phyloP scores from a whole-genome alignment of 2,797 vertebrate genomes.

The Adelosebastes latens region DNA sequence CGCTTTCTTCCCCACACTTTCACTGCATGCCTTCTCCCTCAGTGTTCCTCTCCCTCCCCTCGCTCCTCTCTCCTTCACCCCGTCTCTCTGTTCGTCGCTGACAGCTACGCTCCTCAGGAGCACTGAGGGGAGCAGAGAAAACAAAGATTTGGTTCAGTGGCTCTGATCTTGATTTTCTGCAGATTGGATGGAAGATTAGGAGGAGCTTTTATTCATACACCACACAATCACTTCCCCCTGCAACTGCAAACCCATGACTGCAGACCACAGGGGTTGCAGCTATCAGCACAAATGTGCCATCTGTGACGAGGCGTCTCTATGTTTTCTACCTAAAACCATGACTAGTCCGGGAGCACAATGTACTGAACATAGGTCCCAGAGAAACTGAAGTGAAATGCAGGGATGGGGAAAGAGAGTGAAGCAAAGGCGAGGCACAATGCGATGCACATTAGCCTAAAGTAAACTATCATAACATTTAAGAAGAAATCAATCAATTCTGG shows the following conservation, averaged over 20 bases:
- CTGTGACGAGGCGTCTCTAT: conserved; percentile 67
- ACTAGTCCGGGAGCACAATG: conserved; percentile 48
- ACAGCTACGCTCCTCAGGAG: conserved; percentile 77
- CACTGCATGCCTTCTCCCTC: conserved; percentile 31
- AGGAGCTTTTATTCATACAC: conserved; percentile 72
- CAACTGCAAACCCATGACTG: conserved; percentile 67
- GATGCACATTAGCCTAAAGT: conserved; percentile 15
- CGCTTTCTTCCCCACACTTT: conserved; percentile 29
- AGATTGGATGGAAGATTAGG: conserved; percentile 81
- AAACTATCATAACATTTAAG: conserved; percentile 29
- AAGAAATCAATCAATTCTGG: conserved; percentile 32
- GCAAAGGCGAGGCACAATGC: conserved; percentile 37
- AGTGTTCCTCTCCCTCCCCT: conserved; percentile 31
- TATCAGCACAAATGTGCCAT: conserved; percentile 74
- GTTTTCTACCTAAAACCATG: conserved; percentile 61
- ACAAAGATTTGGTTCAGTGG: conserved; percentile 82
- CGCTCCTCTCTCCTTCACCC: conserved; percentile 30
- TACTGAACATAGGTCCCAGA: conserved; percentile 49
- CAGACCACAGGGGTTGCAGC: conserved; percentile 74
- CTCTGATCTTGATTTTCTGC: conserved; percentile 81
- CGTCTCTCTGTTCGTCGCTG: conserved; percentile 61
- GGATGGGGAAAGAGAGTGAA: conserved; percentile 11
- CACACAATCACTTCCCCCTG: conserved; percentile 66
- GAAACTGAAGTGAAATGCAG: conserved; percentile 36
- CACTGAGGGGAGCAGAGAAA: conserved; percentile 72